phyloP scores from a whole-genome alignment of 2,113 vertebrate species.

The Oreotrochilus melanogaster region DNA sequence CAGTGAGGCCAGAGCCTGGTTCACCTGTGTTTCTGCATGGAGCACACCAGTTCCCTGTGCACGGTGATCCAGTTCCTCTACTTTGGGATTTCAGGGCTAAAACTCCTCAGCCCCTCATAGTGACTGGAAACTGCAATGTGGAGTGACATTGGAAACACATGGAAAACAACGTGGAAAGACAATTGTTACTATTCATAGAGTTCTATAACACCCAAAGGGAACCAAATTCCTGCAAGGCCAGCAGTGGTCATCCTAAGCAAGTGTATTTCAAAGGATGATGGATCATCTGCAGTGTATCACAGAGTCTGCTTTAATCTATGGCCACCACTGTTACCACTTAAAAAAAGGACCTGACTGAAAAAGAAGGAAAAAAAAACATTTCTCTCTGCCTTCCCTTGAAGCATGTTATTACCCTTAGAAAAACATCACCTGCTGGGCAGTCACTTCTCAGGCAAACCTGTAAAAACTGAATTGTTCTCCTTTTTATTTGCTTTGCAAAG shows the following conservation, averaged over 20 bases:
- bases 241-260: fast-evolving
- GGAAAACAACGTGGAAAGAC: too few species aligned
- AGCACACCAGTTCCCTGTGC: fast-evolving
- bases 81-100: not conserved
- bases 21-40: not conserved
- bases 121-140: not conserved
- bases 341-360: not conserved
- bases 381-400: not conserved
- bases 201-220: not conserved
- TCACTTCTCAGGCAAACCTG: not conserved
- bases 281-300: not conserved
- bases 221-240: not conserved
- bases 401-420: not conserved
- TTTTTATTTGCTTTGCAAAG: not conserved
- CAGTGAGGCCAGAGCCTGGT: not conserved
- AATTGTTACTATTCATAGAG: not conserved
- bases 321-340: not conserved
- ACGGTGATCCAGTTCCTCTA: not conserved
- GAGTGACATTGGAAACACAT: too few species aligned
- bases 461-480: not conserved
- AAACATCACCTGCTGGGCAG: not conserved
- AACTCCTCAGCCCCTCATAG: not conserved
- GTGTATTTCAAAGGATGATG: not conserved
- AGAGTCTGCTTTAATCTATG: not conserved
- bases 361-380: not conserved